Base-by-base conservation (phyloP, 2,113 vertebrate genomes). In the Brevimyrus niger region DNA sequence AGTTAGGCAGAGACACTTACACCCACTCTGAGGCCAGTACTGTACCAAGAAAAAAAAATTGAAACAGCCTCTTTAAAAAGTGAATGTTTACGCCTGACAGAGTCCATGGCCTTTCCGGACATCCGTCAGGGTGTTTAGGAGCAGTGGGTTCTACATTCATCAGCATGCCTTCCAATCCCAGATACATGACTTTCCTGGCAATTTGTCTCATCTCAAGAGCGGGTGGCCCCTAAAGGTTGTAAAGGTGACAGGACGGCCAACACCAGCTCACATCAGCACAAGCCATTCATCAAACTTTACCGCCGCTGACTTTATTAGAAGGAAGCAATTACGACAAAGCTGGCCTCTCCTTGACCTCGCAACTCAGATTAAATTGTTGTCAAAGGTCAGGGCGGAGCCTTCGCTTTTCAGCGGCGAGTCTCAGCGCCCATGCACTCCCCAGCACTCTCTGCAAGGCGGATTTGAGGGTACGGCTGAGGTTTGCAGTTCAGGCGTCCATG, bases 241-340 rank as follows among this genome's bases (percentile, higher is more conserved):
- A 42, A 87, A 89, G 92, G 91, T 90, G 91, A 90, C 48, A 55
- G 48, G 46, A 89, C 92, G 91, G 91, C 92, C 90, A 94, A 87
- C 90, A 87, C 85, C 87, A 85, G 87, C 89, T 89, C 91, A 53
- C 89, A 91, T 93, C 92, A 90, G 73, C 86, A 85, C 76, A 21
- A 48, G 94, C 80, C 94, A 95, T 96, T 95, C 91, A 96, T 96
- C 95, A 96, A 89, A 89, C 91, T 94, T 44, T 42, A 47, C 51
- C 42, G 11, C 76, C 17, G 80, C 50, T 80, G 23, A 83, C 88
- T 89, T 94, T 96, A 95, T 95, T 95, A 94, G 94, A 93, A 95
- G 95, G 95, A 96, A 96, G 95, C 95, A 94, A 95, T 96, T 96
- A 96, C 91, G 93, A 92, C 92, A 88, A 90, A 44, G 90, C 87